These are phyloP conservation scores for Phataginus tetradactyla DNA, from an alignment of 2,797 vertebrate species.

Conservation along the genomic window DNA sequence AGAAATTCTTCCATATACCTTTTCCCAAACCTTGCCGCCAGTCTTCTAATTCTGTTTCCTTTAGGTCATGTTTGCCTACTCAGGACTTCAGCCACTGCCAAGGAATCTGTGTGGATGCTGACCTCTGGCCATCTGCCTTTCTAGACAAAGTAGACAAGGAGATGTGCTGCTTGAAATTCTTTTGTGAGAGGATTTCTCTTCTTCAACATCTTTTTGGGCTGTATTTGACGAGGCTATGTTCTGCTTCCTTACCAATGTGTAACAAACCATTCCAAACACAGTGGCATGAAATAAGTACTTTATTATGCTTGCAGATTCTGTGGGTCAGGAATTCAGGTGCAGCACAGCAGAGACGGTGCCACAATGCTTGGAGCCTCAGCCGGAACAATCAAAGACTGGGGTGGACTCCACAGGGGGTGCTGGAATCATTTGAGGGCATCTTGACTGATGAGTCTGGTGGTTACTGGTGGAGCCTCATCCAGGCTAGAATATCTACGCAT, in stretches of 20 bases:
- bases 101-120: background rate
- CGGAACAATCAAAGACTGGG: background rate
- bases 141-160: background rate
- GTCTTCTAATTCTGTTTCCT: slow-evolving; percentile 24
- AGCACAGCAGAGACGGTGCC: background rate
- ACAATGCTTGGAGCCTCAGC: background rate
- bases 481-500: background rate
- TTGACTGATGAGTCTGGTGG: background rate
- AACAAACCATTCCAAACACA: background rate
- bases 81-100: slow-evolving; percentile 21
- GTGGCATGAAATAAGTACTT: background rate
- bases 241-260: slow-evolving; percentile 14
- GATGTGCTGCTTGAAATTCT: background rate
- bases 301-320: background rate
- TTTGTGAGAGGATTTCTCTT: background rate
- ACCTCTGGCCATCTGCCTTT: background rate
- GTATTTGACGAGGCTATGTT: background rate
- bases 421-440: background rate
- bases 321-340: slow-evolving; percentile 23
- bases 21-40: background rate
- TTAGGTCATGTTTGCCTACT: background rate
- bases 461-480: background rate
- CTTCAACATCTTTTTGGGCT: background rate
- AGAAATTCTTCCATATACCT: background rate
- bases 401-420: background rate